Evolutionary conservation across 2,888 invertebrate genomes (phyloP).

Genomic region (Drosophila tanythrix): DNA sequence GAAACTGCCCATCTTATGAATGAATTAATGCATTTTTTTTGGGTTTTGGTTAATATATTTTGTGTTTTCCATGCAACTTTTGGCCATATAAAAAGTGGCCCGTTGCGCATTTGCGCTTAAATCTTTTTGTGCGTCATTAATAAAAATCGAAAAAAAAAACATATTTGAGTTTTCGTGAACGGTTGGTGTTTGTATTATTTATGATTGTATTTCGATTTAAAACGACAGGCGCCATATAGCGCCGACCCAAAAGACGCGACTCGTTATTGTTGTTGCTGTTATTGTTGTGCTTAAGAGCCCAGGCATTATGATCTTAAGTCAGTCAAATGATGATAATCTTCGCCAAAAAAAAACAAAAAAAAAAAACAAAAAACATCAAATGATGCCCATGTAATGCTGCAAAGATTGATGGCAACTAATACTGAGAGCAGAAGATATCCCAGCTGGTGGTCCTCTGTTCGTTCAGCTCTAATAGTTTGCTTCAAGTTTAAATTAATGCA

Average conservation of each 20-base stretch:
- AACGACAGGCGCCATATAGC: slow-evolving; percentile 69
- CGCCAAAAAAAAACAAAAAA: slow-evolving; percentile 31
- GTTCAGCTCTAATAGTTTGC: slow-evolving; percentile 14
- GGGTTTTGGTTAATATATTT: slow-evolving; percentile 49
- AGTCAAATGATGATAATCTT: slow-evolving; percentile 53
- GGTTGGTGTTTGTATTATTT: slow-evolving; percentile 72
- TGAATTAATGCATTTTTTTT: slow-evolving; percentile 69
- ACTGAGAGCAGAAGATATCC: slow-evolving; percentile 8
- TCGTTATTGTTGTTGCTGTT: slow-evolving; percentile 20
- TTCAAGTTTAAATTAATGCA: slow-evolving; percentile 3
- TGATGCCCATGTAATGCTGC: slow-evolving; percentile 47
- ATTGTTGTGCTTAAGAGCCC: slow-evolving; percentile 16
- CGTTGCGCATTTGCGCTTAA: slow-evolving; percentile 54
- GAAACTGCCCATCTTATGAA: slow-evolving; percentile 60
- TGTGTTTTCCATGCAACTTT: slow-evolving; percentile 50
- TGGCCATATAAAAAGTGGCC: slow-evolving; percentile 56
- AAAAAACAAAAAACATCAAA: slow-evolving; percentile 20
- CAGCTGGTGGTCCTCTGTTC: slow-evolving; percentile 37
- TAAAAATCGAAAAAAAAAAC: slow-evolving; percentile 49
- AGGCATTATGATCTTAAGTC: slow-evolving; percentile 51
- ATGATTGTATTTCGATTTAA: slow-evolving; percentile 66
- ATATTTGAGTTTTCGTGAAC: slow-evolving; percentile 32
- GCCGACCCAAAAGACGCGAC: slow-evolving; percentile 39
- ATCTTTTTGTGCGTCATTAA: slow-evolving; percentile 72
- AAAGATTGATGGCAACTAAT: slow-evolving; percentile 56